phyloP scores from a whole-genome alignment of 2,113 vertebrate species.

The Caranx melampygus region DNA sequence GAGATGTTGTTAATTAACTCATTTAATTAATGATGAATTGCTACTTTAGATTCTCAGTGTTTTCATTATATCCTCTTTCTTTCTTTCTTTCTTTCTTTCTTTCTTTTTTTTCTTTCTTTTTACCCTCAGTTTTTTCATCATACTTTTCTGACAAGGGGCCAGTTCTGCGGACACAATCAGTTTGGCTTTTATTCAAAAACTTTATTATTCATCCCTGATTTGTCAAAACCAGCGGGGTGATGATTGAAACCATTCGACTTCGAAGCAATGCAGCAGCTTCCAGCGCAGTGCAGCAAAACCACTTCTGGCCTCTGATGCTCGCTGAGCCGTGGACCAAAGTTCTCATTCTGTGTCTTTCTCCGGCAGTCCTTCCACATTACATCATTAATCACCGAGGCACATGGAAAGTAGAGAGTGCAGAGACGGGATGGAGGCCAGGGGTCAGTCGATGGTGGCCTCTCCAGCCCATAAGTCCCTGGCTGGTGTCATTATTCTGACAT shows the following conservation, averaged over 20 bases:
- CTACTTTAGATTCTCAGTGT: background rate
- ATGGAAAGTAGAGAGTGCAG: conserved; percentile 55
- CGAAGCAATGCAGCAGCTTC: conserved; percentile 26
- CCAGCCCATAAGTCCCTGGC: conserved; percentile 52
- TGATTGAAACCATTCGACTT: conserved; percentile 42
- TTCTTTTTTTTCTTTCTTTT: background rate
- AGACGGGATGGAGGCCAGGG: conserved; percentile 40
- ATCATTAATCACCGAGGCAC: conserved; percentile 64
- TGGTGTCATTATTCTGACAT: conserved; percentile 72
- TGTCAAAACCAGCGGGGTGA: conserved; percentile 22
- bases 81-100: background rate
- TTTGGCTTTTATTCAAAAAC: conserved; percentile 29
- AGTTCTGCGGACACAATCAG: background rate
- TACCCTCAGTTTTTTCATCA: background rate
- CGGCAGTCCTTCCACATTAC: conserved; percentile 36
- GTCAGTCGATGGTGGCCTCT: conserved; percentile 68
- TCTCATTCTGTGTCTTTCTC: conserved; percentile 45
- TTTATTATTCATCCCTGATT: conserved; percentile 28
- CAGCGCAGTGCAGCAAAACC: conserved; percentile 16
- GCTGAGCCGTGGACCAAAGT: conserved; percentile 37
- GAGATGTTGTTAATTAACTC: conserved; percentile 1
- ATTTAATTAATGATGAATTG: background rate
- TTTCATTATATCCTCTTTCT: background rate
- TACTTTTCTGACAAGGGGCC: background rate
- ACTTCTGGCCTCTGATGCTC: conserved; percentile 29